phyloP scores from a whole-genome alignment of 2,113 vertebrate species.

The Urocynchramus pylzowi region DNA sequence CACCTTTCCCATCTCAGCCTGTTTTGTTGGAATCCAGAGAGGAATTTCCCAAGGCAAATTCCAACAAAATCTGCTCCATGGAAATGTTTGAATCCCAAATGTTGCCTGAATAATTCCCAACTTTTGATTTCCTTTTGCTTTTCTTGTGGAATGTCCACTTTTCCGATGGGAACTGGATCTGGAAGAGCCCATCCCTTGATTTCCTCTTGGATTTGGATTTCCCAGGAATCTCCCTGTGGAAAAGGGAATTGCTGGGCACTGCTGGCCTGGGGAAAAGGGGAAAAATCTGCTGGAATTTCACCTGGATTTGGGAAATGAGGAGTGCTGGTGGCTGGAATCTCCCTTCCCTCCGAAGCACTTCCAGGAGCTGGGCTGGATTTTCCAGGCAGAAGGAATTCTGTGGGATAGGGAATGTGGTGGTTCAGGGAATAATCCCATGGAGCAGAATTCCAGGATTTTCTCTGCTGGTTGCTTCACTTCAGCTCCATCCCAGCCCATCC shows the following conservation, averaged over 20 bases:
- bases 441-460: neutral
- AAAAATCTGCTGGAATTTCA: neutral
- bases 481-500: neutral
- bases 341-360: neutral
- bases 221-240: neutral
- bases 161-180: neutral
- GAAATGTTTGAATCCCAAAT: neutral
- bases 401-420: neutral
- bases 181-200: neutral
- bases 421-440: neutral
- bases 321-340: neutral
- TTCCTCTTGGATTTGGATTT: neutral
- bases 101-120: neutral
- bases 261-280: neutral
- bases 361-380: neutral
- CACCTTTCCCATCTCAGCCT: accelerated
- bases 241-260: neutral
- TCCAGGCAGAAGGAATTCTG: neutral
- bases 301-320: neutral
- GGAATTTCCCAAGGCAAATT: neutral
- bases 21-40: neutral
- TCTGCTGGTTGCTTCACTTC: neutral
- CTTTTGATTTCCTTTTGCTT: neutral
- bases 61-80: neutral
- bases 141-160: neutral